A percentile compares a stretch with the other conserved stretches of the same genome.
Evolutionary conservation across 1,140 invertebrate genomes (phyloP).

Genomic region (Leptinotarsa undecemlineata): DNA sequence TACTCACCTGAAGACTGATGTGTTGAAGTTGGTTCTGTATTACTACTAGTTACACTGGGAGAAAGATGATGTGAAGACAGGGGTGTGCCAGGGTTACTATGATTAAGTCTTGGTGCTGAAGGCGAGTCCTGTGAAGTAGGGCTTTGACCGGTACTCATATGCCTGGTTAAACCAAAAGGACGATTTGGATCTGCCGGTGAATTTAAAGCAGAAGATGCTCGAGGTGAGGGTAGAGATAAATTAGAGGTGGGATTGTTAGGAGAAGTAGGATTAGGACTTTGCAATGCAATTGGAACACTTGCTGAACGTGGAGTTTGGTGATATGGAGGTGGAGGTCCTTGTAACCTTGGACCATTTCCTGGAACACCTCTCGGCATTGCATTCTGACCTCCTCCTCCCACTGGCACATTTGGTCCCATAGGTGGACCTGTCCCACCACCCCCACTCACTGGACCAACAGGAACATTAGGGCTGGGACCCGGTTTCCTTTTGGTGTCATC

Average conservation of each 20-base stretch:
- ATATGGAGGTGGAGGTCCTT: conserved; percentile 86
- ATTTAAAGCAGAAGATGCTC: conserved; percentile 70
- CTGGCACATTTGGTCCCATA: conserved; percentile 34
- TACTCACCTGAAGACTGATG: conserved; percentile 57
- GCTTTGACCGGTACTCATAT: conserved; percentile 65
- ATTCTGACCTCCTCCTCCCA: conserved; percentile 24
- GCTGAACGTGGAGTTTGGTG: conserved; percentile 80
- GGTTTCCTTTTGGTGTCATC: conserved; percentile 59
- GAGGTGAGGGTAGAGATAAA: conserved; percentile 71
- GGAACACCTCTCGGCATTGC: conserved; percentile 55
- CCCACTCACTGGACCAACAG: conserved; percentile 41
- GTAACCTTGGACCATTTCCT: conserved; percentile 63
- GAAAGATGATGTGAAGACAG: conserved; percentile 67
- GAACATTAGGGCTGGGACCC: conserved; percentile 40
- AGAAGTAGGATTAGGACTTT: conserved; percentile 72
- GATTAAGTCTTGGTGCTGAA: conserved; percentile 60
- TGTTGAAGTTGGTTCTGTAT: conserved; percentile 53
- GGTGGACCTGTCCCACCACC: conserved; percentile 31
- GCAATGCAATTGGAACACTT: conserved; percentile 79
- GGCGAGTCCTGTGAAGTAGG: conserved; percentile 62
- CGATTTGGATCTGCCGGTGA: conserved; percentile 68
- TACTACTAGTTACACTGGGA: conserved; percentile 59
- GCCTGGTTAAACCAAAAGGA: conserved; percentile 57
- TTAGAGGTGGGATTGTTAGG: conserved; percentile 73
- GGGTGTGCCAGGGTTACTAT: conserved; percentile 73